These are phyloP conservation scores for Myotis lucifugus DNA, from an alignment of 2,113 vertebrate species.

Conservation along the genomic window DNA sequence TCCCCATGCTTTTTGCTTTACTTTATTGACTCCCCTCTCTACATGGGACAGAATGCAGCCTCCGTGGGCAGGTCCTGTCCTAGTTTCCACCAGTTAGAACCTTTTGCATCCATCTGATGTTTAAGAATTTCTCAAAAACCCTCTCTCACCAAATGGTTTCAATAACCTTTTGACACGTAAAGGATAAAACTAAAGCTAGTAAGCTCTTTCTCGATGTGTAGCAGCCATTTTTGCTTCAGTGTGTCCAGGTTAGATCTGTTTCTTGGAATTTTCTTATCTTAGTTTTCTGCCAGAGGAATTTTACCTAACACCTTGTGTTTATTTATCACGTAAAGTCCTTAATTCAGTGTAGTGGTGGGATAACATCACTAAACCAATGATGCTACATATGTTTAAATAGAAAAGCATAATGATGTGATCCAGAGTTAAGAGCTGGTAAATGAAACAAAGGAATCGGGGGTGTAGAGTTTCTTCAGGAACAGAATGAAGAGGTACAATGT, in stretches of 20 bases:
- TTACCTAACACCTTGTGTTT: neutral
- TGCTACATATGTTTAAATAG: neutral
- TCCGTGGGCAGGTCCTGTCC: neutral
- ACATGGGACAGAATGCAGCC: neutral
- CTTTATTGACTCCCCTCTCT: neutral
- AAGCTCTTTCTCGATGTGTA: neutral
- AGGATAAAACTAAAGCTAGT: neutral
- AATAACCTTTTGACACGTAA: neutral
- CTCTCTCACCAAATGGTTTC: neutral
- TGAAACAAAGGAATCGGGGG: neutral
- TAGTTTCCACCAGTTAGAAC: neutral
- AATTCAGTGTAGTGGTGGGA: neutral
- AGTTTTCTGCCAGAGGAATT: neutral
- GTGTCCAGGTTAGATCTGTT: neutral
- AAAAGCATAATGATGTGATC: neutral
- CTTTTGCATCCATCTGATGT: neutral
- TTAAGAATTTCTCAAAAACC: neutral
- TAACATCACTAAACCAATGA: neutral
- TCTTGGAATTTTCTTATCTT: slow-evolving; percentile 9
- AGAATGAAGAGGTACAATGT: neutral
- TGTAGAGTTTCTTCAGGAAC: neutral
- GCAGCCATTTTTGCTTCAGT: neutral
- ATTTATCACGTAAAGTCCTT: neutral
- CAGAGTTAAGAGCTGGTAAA: neutral
- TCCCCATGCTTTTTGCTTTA: neutral